Conservation (phyloP, 2,888 invertebrate species). For the Callyntrura guangdongensis region DNA sequence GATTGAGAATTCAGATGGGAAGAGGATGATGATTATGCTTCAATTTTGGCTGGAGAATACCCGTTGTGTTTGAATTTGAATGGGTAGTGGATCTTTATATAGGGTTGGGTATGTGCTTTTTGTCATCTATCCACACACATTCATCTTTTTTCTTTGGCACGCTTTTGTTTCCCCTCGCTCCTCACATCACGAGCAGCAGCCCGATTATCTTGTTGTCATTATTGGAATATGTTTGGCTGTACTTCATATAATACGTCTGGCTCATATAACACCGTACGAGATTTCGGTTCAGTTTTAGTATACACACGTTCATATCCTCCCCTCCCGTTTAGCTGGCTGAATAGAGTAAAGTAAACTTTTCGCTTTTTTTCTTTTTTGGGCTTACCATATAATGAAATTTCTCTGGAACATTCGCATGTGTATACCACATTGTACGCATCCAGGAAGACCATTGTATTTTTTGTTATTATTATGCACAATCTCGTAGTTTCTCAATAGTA, state of each 20-base stretch:
- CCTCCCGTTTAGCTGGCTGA: no score
- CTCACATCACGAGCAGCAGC: neutral
- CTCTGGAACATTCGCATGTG: no score
- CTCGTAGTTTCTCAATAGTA: constrained; percentile 13
- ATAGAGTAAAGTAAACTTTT: no score
- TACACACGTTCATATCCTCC: neutral
- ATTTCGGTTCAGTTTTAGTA: neutral
- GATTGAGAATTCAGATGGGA: neutral
- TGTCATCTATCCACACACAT: neutral
- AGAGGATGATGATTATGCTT: constrained; percentile 9
- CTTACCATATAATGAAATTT: no score
- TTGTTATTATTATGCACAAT: neutral
- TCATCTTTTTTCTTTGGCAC: constrained; percentile 42
- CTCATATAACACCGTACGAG: neutral
- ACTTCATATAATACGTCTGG: neutral
- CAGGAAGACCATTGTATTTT: constrained; percentile 26
- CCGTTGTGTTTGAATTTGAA: no score
- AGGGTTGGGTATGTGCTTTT: neutral
- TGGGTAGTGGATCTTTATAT: no score
- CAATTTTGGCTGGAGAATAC: constrained; percentile 31
- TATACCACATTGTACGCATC: constrained; percentile 3
- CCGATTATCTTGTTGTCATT: neutral
- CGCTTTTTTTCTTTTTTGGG: neutral
- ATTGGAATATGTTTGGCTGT: constrained; percentile 6
- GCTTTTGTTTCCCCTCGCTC: constrained; percentile 20